These are phyloP conservation scores for Forbesichthys agassizii DNA, from an alignment of 2,113 vertebrate genomes.

Conservation along the genomic window DNA sequence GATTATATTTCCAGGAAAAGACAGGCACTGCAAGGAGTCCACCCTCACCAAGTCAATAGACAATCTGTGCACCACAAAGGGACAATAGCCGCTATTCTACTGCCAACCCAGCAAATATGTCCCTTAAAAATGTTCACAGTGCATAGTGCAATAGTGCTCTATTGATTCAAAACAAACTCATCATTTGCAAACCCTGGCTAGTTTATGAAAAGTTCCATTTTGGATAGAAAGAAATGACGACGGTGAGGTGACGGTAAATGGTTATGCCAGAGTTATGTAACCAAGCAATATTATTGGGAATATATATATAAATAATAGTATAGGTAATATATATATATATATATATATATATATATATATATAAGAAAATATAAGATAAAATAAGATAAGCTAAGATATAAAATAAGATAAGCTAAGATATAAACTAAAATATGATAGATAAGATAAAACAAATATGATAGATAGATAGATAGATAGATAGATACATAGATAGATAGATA, in stretches of 20 bases:
- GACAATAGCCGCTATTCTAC: conserved; percentile 62
- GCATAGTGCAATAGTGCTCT: conserved; percentile 46
- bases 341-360: too few relatives aligned
- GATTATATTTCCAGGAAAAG: conserved; percentile 45
- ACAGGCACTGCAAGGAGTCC: conserved; percentile 38
- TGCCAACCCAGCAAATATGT: conserved; percentile 58
- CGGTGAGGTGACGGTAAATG: not conserved
- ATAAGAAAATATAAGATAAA: too few relatives aligned
- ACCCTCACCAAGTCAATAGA: conserved; percentile 66
- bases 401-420: too few relatives aligned
- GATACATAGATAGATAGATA: not conserved
- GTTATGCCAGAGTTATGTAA: conserved; percentile 4
- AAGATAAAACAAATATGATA: too few relatives aligned
- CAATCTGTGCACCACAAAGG: conserved; percentile 72
- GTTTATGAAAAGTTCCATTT: conserved; percentile 49
- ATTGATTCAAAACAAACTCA: conserved; percentile 68
- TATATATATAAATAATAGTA: too few relatives aligned
- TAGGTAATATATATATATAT: too few relatives aligned
- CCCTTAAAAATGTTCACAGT: conserved; percentile 70
- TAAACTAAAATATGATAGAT: too few relatives aligned
- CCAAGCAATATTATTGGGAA: too few relatives aligned
- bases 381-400: too few relatives aligned
- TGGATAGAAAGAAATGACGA: conserved; percentile 33
- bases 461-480: not conserved
- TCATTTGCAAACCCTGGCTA: conserved; percentile 60